Percentiles rank a stretch among this genome's conserved stretches.
These are phyloP conservation scores for Scylla paramamosain DNA, from an alignment of 1,140 invertebrate species.

Conservation along the genomic window DNA sequence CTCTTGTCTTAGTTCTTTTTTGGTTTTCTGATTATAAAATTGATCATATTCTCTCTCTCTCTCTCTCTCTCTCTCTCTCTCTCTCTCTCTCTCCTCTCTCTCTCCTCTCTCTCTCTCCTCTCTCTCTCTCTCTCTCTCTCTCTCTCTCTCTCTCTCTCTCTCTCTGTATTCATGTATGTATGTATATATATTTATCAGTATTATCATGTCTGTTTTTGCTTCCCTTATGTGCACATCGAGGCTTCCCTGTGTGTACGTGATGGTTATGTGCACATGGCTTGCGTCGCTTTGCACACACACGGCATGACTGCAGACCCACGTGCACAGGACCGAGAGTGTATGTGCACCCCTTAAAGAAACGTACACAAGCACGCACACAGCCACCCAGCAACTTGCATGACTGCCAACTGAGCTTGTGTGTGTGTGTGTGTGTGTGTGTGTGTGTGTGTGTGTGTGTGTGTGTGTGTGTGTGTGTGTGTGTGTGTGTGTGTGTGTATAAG, in stretches of 20 bases:
- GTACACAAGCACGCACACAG: background rate
- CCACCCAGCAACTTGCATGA: background rate
- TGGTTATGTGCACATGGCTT: too few relatives aligned
- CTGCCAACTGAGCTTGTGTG: background rate
- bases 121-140: slow-evolving; percentile 20
- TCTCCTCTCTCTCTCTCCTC: background rate
- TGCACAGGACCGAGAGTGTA: background rate
- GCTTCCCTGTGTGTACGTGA: too few relatives aligned
- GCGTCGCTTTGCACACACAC: too few relatives aligned
- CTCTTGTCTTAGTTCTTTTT: background rate
- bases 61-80: too few relatives aligned
- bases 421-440: background rate
- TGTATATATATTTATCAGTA: background rate
- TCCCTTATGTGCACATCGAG: too few relatives aligned
- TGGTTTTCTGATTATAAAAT: background rate
- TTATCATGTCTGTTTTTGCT: background rate
- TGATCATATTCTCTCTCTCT: background rate
- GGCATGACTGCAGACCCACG: too few relatives aligned
- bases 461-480: background rate
- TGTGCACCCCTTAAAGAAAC: background rate
- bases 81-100: background rate
- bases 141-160: slow-evolving; percentile 12
- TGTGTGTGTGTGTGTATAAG: background rate
- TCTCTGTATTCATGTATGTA: background rate
- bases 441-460: background rate